Evolutionary conservation across 2,113 vertebrate genomes (phyloP), one percentile per base, ranked within the genome.

Genomic region (Mobula birostris): DNA sequence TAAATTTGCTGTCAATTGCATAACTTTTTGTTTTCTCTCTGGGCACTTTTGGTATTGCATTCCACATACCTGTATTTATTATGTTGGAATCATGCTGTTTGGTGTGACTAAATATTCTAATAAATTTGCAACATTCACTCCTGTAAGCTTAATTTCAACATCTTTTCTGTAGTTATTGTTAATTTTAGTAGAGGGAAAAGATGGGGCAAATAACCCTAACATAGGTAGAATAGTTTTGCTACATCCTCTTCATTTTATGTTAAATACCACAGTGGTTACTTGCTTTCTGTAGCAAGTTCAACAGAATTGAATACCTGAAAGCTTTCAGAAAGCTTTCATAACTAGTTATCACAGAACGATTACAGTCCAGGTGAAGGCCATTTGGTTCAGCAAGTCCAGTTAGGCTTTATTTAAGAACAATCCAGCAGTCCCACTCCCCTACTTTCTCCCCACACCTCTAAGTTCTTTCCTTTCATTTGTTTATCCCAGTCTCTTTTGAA

Each of bases 91-190:
- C 61, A 90, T 90, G 19, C 66, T 93, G 90, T 27, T 68, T 48
- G 72, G 36, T 72, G 8, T 72, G 68, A 74, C 32, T 74, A 90
- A 90, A 90, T 93, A 74, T 72, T 93, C 70, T 48, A 93, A 93
- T 93, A 27, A 93, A 72, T 48, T n/a, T 12, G 32, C 36, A 74
- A 74, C 21, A 93, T 93, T 93, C 90, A 93, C 90, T 93, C 90
- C 68, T 21, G 24, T 72, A 40, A 93, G 66, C 85, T 90, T 0
- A 21, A 82, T 82, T 87, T 87, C 56, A 87, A 14, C 2, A 29
- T 27, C 63, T n/a, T 87, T 24, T 85, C 5, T 61, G 32, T 63
- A 83, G 80, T 56, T 83, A 83, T 48, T 83, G 40, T 83, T 83
- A 83, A 87, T n/a, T 63, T 87, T 63, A 56, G 14, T 21, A 56